Conservation (phyloP, 2,797 vertebrate genomes). For the Chromobotia macracanthus region DNA sequence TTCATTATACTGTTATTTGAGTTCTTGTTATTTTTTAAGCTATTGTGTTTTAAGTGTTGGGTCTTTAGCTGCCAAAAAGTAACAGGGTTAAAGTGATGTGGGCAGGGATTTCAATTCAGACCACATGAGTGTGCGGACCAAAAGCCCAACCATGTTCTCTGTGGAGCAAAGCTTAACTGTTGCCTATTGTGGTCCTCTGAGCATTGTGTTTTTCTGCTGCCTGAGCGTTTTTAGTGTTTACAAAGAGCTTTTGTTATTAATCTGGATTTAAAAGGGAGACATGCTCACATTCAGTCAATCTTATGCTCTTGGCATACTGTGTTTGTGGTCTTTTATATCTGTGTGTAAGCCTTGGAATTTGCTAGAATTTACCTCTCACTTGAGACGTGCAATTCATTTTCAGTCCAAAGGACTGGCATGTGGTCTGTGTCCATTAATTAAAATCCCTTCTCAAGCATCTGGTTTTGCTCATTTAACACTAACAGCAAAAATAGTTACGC, state of each 20-base stretch:
- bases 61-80: neutral
- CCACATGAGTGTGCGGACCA: slow-evolving; percentile 31
- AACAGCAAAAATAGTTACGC: neutral
- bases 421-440: slow-evolving; percentile 22
- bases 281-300: slow-evolving; percentile 64
- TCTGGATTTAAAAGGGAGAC: slow-evolving; percentile 69
- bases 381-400: slow-evolving; percentile 61
- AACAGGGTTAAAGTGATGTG: neutral
- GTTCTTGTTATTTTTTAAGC: neutral
- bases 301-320: slow-evolving; percentile 51
- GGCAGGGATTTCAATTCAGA: slow-evolving; percentile 10
- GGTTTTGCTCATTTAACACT: slow-evolving; percentile 55
- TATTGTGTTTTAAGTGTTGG: slow-evolving; percentile 11
- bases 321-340: slow-evolving; percentile 43
- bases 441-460: slow-evolving; percentile 58
- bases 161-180: slow-evolving; percentile 53
- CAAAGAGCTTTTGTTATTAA: slow-evolving; percentile 65
- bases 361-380: slow-evolving; percentile 58
- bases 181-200: slow-evolving; percentile 55
- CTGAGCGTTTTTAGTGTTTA: slow-evolving; percentile 68
- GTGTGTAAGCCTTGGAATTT: slow-evolving; percentile 37
- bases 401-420: slow-evolving; percentile 66
- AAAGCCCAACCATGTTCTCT: slow-evolving; percentile 9
- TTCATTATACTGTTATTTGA: no score
- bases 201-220: slow-evolving; percentile 63